Base-by-base conservation (phyloP, 2,888 invertebrate species). In the Archips crataeganus region DNA sequence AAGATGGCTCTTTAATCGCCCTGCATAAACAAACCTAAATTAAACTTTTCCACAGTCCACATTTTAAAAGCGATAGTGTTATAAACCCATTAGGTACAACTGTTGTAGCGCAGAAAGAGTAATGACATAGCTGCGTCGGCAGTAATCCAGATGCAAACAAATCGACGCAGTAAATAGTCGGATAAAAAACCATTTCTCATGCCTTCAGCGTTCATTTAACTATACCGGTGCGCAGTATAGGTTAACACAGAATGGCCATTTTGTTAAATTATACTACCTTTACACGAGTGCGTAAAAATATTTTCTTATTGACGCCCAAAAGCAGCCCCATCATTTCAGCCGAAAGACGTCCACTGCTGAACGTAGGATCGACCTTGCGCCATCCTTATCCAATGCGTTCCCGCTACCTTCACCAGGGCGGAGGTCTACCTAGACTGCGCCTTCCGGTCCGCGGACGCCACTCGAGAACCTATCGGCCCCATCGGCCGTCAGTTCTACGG, bases 111-210 rank as follows among this genome's bases (percentile, higher is more conserved):
- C 1, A 47, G 62, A 11, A 63, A 68, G 72, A 72, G 49, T 72
- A 72, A 72, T 68, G 72, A 63, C 71, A 32, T 36, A 62, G 36
- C 45, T 62, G 36, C 45, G 72, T 72, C 72, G 63, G 72, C 72
- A 72, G 72, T 67, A 63, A 72, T 69, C 69, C 73, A 73, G 73
- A 69, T 73, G 68, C 69, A 72, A 72, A 69, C 73, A 69, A 73
- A 64, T 73, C 72, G 72, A 64, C 64, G 60, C 64, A 73, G 69
- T 73, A 69, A 72, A 68, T 65, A 73, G 69, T 73, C 63, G 73
- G 45, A 73, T 73, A 69, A 73, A 73, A 73, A 69, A 64, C 73
- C 72, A 72, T 72, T 72, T 72, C 68, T 73, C 69, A 69, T 73
- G 73, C 69, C 64, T 73, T 73, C 73, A 69, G 49, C 73, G 68